Conservation (phyloP, 2,888 invertebrate genomes). For the Colletes collaris region DNA sequence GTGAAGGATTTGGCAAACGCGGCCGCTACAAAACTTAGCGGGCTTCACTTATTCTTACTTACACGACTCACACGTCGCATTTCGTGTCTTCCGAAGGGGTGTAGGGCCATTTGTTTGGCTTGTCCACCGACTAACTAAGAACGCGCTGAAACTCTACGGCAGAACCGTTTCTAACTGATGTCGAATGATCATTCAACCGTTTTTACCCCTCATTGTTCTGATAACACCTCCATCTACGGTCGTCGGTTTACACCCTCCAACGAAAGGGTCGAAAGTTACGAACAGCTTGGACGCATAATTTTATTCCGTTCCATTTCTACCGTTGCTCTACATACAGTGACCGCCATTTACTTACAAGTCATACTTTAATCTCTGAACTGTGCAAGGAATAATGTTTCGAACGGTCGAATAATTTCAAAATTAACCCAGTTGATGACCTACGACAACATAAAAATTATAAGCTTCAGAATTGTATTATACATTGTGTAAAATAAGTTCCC, state of each 20-base stretch:
- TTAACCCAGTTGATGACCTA: no score
- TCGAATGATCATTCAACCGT: conserved; percentile 61
- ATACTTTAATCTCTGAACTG: no score
- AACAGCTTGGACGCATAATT: no score
- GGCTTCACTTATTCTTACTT: conserved; percentile 77
- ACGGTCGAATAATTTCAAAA: no score
- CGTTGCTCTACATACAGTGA: no score
- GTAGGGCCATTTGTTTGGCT: conserved; percentile 76
- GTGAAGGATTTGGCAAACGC: conserved; percentile 69
- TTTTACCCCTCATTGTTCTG: conserved; percentile 56
- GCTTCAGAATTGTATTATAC: no score
- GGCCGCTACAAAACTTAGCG: conserved; percentile 70
- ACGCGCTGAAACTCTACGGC: conserved; percentile 34
- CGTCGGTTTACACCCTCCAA: conserved; percentile 1
- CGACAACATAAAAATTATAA: no score
- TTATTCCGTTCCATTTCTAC: no score
- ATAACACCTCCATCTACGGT: conserved; percentile 34
- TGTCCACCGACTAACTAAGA: conserved; percentile 68
- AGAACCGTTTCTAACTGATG: conserved; percentile 63
- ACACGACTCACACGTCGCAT: conserved; percentile 71
- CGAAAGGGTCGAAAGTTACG: not conserved
- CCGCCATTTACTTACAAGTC: no score
- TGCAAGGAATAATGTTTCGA: no score
- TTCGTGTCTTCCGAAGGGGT: conserved; percentile 60
- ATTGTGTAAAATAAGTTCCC: no score